Base-by-base conservation (phyloP, 1,140 invertebrate species). In the Hypothenemus hampei region DNA sequence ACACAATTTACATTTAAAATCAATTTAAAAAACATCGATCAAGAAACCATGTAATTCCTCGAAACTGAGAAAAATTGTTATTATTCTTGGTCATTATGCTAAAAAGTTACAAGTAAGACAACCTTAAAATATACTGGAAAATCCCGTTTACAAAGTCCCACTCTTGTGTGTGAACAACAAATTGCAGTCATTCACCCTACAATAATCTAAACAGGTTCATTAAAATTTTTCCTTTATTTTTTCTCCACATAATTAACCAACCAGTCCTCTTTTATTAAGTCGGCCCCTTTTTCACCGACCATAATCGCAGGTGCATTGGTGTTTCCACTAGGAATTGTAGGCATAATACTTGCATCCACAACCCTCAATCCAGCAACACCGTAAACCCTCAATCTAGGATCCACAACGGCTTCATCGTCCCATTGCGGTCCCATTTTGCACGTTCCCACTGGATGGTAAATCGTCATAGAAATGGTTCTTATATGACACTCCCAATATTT, bases 271-370 rank as follows among this genome's bases (percentile, higher is more conserved):
- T 73, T 74, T 8, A 74, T 62, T 53, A 74, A 62, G 64, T 73
- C 72, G 0, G 71, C 69, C 2, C 66, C 72, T 24, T 73, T 73
- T 58, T 73, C 72, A 1, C 69, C 72, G 3, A 73, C 65, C 72
- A 72, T 73, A 18, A 73, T 72, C 6, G 61, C 61, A 0, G 72
- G 69, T 5, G 72, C 72, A 48, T 73, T 73, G 10, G 72, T 73
- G 50, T 73, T 73, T 13, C 69, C 72, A 57, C 72, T 73, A 4
- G 77, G 76, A 48, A 93, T 89, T 0, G 83, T 87, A 0, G 91
- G 91, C 89, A 93, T 93, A 50, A 93, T 87, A 46, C 87, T 91
- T 4, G 88, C 89, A 68, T 93, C 91, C 33, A 91, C 86, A 10
- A 94, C 89, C 31, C 91, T 75, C 3, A 93, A 72, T 13, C 86